A percentile compares a stretch with the other conserved stretches of the same genome.
phyloP scores from a whole-genome alignment of 92 coral and sea anemone species.

The Montipora capitata region DNA sequence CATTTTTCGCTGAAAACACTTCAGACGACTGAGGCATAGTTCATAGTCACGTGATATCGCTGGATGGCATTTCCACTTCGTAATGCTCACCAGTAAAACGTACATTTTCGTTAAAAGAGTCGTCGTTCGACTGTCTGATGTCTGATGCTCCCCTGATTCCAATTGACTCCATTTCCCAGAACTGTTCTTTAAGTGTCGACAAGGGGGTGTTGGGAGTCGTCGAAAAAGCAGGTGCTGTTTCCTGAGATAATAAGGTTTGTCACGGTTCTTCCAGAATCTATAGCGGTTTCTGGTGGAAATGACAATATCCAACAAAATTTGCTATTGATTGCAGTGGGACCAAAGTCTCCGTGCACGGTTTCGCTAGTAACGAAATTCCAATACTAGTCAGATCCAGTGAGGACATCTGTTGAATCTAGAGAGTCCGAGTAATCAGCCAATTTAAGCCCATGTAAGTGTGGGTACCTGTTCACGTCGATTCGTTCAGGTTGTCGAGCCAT shows the following conservation, averaged over 20 bases:
- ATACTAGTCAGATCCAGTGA: conserved; percentile 45
- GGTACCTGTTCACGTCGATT: conserved; percentile 46
- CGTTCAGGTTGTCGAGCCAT: conserved; percentile 8
- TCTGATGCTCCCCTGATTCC: conserved; percentile 59
- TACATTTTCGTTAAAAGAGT: conserved; percentile 33
- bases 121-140: background rate
- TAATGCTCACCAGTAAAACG: conserved; percentile 67
- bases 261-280: conserved; percentile 3
- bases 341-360: conserved; percentile 60
- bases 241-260: background rate
- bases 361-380: conserved; percentile 55
- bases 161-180: conserved; percentile 82
- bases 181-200: conserved; percentile 48
- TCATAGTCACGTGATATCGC: conserved; percentile 58
- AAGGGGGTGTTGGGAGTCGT: background rate
- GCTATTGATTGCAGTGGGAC: conserved; percentile 76
- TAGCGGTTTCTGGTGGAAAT: conserved; percentile 51
- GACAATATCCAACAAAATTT: conserved; percentile 80
- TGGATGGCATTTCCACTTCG: conserved; percentile 68
- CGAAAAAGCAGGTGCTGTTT: background rate
- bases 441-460: conserved; percentile 56
- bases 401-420: conserved; percentile 56
- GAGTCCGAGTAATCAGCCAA: conserved; percentile 65
- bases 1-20: conserved; percentile 54
- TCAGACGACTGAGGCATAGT: conserved; percentile 52